Conservation (phyloP, 2,113 vertebrate genomes). For the Apodemus sylvaticus region DNA sequence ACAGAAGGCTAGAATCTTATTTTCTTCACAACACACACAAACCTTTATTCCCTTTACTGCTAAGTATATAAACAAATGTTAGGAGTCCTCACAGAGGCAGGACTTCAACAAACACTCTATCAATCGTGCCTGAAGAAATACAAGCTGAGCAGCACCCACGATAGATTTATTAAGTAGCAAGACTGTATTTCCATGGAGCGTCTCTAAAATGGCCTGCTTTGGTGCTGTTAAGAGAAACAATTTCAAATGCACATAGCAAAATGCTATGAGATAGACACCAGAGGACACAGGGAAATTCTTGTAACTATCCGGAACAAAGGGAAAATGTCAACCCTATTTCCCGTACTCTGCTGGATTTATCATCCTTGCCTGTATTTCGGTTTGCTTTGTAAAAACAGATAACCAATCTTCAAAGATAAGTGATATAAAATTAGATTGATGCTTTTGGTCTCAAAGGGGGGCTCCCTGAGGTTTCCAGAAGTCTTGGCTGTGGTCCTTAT, state of each 20-base stretch:
- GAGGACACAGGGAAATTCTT: neutral
- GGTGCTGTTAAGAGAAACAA: neutral
- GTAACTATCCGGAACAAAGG: neutral
- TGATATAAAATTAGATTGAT: neutral
- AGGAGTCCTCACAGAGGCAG: neutral
- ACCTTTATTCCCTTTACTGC: conserved; percentile 5
- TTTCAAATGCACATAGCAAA: neutral
- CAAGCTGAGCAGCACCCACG: neutral
- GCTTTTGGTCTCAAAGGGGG: neutral
- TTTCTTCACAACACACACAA: conserved; percentile 15
- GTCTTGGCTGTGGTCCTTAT: neutral
- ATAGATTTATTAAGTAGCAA: conserved; percentile 14
- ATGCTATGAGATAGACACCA: neutral
- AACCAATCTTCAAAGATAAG: conserved; percentile 1
- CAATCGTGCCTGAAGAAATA: neutral
- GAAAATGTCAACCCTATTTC: neutral
- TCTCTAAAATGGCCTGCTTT: conserved; percentile 29
- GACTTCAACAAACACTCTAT: neutral
- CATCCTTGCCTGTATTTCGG: conserved; percentile 36
- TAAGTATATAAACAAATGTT: conserved; percentile 45
- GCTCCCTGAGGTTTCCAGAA: neutral
- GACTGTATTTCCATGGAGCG: neutral
- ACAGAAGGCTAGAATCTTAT: neutral
- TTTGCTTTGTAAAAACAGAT: neutral
- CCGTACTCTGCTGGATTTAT: neutral